A percentile compares a stretch with the other conserved stretches of the same genome.
Conservation (phyloP, 2,888 invertebrate species). For the Protophormia terraenovae region DNA sequence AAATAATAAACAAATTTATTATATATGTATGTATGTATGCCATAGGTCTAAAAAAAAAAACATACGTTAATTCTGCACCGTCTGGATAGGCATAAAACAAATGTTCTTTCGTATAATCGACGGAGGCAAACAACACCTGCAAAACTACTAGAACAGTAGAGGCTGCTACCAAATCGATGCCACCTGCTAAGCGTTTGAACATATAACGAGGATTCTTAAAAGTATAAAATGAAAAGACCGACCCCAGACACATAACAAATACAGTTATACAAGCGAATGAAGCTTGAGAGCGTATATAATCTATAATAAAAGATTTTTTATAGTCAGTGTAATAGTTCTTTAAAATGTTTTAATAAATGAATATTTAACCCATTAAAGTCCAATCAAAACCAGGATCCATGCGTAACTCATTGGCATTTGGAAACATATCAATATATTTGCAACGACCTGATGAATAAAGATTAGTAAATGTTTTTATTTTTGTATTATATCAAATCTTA, state of each 20-base stretch:
- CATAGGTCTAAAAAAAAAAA: conserved; percentile 60
- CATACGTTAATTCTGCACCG: conserved; percentile 85
- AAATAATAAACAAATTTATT: neutral
- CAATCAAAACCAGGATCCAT: conserved; percentile 83
- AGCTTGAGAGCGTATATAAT: conserved; percentile 91
- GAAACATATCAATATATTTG: conserved; percentile 85
- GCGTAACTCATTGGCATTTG: conserved; percentile 82
- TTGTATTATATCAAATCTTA: neutral
- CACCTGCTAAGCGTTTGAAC: conserved; percentile 93
- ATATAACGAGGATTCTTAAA: conserved; percentile 92
- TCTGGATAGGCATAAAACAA: conserved; percentile 86
- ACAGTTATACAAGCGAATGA: conserved; percentile 92
- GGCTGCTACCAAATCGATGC: conserved; percentile 92
- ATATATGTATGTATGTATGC: neutral
- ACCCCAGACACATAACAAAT: conserved; percentile 90
- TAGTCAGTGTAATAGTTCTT: neutral
- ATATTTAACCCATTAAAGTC: conserved; percentile 83
- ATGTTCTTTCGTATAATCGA: conserved; percentile 87
- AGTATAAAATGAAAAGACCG: conserved; percentile 91
- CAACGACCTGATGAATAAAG: conserved; percentile 83
- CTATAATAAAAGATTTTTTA: conserved; percentile 80
- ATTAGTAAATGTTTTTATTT: neutral
- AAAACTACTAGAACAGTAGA: conserved; percentile 91
- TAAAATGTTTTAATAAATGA: neutral
- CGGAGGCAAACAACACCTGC: conserved; percentile 89